Evolutionary conservation across 2,797 vertebrate genomes (phyloP).

Genomic region (Notolepis coatsorum): DNA sequence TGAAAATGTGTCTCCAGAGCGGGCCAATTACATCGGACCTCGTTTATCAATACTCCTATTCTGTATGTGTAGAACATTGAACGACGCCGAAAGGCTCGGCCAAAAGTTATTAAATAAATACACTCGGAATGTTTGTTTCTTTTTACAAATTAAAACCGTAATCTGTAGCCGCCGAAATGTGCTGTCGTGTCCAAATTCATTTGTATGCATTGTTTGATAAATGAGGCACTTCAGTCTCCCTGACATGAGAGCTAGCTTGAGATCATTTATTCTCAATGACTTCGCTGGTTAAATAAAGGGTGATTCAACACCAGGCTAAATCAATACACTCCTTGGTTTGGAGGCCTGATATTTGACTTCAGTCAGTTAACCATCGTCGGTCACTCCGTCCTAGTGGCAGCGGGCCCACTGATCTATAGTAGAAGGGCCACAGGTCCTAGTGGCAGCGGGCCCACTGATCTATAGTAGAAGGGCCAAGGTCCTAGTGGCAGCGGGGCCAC

Average conservation of each 20-base stretch:
- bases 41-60: conserved; percentile 32
- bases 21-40: conserved; percentile 29
- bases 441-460: no score
- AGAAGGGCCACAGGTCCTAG: conserved; percentile 24
- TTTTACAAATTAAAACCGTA: conserved; percentile 26
- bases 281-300: conserved; percentile 18
- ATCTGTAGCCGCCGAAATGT: conserved; percentile 27
- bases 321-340: conserved; percentile 44
- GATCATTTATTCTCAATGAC: conserved; percentile 14
- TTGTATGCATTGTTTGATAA: conserved; percentile 30
- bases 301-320: conserved; percentile 36
- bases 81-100: conserved; percentile 15
- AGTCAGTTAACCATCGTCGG: conserved; percentile 13
- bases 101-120: conserved; percentile 33
- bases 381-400: conserved; percentile 43
- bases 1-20: conserved; percentile 31
- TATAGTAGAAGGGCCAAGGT: no score
- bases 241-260: conserved; percentile 22
- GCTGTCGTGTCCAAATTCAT: neutral
- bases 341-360: conserved; percentile 44
- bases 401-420: no score
- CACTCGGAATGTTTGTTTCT: conserved; percentile 6
- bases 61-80: conserved; percentile 7
- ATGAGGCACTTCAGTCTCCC: conserved; percentile 39
- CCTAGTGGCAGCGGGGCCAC: no score